phyloP scores from a whole-genome alignment of 2,888 invertebrate genomes.

The Tethea ocularis region DNA sequence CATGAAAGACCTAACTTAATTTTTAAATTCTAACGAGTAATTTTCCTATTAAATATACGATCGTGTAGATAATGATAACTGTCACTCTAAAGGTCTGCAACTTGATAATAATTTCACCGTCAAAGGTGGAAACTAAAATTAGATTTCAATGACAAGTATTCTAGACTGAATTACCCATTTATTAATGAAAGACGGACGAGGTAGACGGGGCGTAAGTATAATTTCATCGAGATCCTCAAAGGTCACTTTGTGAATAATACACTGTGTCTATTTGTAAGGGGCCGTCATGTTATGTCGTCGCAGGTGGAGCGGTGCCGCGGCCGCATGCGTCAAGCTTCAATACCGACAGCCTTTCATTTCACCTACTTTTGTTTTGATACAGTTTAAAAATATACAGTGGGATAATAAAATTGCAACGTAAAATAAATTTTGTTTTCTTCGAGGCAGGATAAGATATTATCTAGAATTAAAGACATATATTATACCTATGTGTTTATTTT shows the following conservation, averaged over 20 bases:
- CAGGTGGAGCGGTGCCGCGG: not conserved
- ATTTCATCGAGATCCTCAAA: not conserved
- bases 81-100: not conserved
- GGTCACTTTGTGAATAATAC: slow-evolving; percentile 1
- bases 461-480: no score
- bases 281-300: not conserved
- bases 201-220: not conserved
- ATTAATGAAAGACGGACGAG: not conserved
- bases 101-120: not conserved
- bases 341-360: not conserved
- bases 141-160: not conserved
- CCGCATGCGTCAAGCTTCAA: not conserved
- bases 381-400: not conserved
- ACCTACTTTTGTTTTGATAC: slow-evolving; percentile 1
- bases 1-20: no score
- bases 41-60: no score
- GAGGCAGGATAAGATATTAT: no score
- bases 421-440: no score
- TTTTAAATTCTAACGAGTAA: no score
- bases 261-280: not conserved
- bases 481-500: no score
- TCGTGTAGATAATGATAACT: no score
- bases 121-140: not conserved
- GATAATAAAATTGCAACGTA: not conserved
- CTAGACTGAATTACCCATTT: not conserved